These are phyloP conservation scores for Pogonocherus hispidulus DNA, from an alignment of 2,888 invertebrate species.

Conservation along the genomic window DNA sequence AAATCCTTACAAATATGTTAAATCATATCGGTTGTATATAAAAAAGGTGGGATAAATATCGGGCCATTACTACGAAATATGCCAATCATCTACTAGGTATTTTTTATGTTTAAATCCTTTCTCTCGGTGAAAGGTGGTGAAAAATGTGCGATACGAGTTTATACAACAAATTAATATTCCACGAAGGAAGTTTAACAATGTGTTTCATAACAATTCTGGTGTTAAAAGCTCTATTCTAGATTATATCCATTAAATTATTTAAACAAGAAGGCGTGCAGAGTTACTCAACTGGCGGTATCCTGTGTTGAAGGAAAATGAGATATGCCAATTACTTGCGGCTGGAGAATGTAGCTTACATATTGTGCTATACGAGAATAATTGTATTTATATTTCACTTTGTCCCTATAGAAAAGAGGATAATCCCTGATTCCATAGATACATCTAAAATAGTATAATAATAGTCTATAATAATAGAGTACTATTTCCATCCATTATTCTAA, in stretches of 20 bases:
- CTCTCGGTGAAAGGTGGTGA: slow-evolving; percentile 4
- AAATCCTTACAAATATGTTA: no score
- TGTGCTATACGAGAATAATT: not conserved
- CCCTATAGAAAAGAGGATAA: not conserved
- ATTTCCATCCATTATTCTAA: no score
- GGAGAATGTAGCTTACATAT: slow-evolving; percentile 1
- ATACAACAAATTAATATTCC: not conserved
- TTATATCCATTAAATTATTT: not conserved
- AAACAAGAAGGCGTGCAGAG: not conserved
- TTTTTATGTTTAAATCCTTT: no score
- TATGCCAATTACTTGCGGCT: not conserved
- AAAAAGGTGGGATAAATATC: no score
- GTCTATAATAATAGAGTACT: no score
- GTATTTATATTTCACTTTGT: not conserved
- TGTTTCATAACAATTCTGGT: not conserved
- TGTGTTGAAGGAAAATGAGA: not conserved
- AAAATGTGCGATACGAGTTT: not conserved
- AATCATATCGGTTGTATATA: no score
- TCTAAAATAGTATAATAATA: no score
- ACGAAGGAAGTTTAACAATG: not conserved
- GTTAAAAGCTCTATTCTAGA: slow-evolving; percentile 4
- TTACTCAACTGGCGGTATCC: not conserved
- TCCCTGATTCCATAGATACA: no score
- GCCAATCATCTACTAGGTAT: no score
- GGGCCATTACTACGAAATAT: no score